Evolutionary conservation across 2,797 vertebrate genomes (phyloP).

Genomic region (Leucoraja ocellata): DNA sequence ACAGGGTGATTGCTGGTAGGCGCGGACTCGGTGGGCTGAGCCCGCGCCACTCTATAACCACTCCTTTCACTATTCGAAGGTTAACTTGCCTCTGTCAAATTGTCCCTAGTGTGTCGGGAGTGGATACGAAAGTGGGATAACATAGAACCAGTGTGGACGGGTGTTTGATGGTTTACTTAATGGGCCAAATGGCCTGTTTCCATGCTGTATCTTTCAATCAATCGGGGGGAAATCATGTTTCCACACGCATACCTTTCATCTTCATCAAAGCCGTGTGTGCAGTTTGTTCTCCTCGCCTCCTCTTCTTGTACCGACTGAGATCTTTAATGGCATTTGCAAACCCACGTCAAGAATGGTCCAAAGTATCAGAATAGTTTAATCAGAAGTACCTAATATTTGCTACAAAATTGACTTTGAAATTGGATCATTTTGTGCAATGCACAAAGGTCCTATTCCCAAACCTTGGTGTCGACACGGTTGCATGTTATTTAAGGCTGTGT

Average conservation of each 20-base stretch:
- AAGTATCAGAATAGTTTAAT: background rate
- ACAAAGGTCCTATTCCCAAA: background rate
- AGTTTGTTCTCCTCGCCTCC: background rate
- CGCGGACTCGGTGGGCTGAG: too few relatives aligned
- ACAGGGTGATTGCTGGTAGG: too few relatives aligned
- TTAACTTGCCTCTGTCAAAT: too few relatives aligned
- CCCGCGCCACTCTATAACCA: too few relatives aligned
- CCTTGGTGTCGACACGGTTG: background rate
- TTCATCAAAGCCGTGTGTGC: background rate
- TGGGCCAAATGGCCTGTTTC: too few relatives aligned
- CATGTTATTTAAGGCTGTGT: background rate
- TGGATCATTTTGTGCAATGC: background rate
- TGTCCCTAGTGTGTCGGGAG: too few relatives aligned
- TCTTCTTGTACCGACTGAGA: background rate
- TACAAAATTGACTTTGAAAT: background rate
- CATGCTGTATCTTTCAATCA: too few relatives aligned
- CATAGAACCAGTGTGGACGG: too few relatives aligned
- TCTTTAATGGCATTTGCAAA: background rate
- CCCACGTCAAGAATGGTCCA: background rate
- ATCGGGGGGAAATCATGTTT: background rate
- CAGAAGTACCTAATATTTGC: background rate
- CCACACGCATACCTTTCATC: background rate
- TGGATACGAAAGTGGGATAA: too few relatives aligned
- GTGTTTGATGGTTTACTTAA: too few relatives aligned
- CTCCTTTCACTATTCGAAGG: too few relatives aligned